Evolutionary conservation across 2,113 vertebrate genomes (phyloP), one percentile per base, ranked within the genome.

Genomic region (Myotis brandtii): DNA sequence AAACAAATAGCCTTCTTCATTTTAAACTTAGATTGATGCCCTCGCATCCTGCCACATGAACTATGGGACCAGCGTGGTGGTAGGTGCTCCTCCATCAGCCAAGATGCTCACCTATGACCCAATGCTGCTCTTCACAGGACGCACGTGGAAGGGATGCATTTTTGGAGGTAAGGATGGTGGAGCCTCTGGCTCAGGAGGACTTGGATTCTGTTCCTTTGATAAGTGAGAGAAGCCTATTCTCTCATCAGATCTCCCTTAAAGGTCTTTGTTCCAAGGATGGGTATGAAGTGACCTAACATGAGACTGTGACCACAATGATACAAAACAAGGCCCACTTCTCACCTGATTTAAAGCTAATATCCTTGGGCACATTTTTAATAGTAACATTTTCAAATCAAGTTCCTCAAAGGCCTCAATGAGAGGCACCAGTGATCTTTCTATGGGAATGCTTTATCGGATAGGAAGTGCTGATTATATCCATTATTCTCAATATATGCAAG

Each of bases 121-220:
- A 3, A 91, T 98, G 83, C 97, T 98, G 16, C 87, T 99, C 77
- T 98, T 99, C 84, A 96, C 97, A 92, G 99, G 99, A 21, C 98
- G 98, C 25, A 99, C 96, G 0, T 97, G 99, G 97, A 99, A 98
- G 95, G 99, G 99, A 16, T 98, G 98, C 0, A 34, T 99, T 80
- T 99, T 99, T 98, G 99, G 99, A 98, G 99, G 99, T 99, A 94
- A 98, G 89, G 21, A 37, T 0, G 9, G 23, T 32, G 56, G 11
- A 70, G 34, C 8, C 52, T 50, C 82, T 56, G 30, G 32, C 12
- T 25, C 5, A 3, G 4, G 6, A 5, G 10, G 54, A 40, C 43
- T 93, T 86, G 75, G 12, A 23, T 34, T 86, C 50, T 30, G 30
- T 8, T 37, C 18, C 14, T 69, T 66, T 46, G n/a, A 25, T 16